Percentiles rank a stretch among this genome's conserved stretches.
Evolutionary conservation across 2,113 vertebrate genomes (phyloP).

Genomic region (Lasiurus cinereus): DNA sequence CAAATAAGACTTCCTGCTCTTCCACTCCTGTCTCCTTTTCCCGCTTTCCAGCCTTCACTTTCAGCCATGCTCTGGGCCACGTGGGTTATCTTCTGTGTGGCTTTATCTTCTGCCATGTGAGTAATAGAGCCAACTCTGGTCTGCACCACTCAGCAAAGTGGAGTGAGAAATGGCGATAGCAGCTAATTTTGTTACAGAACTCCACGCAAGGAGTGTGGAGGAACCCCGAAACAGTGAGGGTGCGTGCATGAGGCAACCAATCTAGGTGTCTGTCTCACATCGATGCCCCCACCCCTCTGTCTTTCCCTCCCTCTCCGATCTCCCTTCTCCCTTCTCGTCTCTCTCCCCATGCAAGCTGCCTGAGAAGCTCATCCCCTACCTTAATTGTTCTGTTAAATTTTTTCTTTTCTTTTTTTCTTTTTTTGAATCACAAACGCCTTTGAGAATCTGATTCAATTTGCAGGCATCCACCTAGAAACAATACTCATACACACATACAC

Average conservation of each 20-base stretch:
- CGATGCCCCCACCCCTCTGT: too few species aligned
- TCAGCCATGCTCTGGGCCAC: not conserved
- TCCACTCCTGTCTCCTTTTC: not conserved
- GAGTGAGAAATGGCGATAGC: not conserved
- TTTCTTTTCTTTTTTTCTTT: not conserved
- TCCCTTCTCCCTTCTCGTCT: too few species aligned
- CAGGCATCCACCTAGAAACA: slow-evolving; percentile 19
- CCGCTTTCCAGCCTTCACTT: not conserved
- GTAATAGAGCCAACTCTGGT: not conserved
- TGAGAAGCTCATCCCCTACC: not conserved
- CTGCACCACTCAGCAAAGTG: not conserved
- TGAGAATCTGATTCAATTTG: slow-evolving; percentile 36
- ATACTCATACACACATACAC: not conserved
- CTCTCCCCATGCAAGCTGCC: not conserved
- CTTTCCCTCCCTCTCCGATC: too few species aligned
- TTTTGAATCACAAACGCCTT: not conserved
- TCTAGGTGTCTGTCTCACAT: too few species aligned
- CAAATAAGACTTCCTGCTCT: not conserved
- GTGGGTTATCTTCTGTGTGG: not conserved
- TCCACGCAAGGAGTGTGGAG: not conserved
- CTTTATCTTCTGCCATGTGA: slow-evolving; percentile 9
- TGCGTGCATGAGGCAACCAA: too few species aligned
- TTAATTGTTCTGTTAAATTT: not conserved
- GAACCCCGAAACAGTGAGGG: not conserved
- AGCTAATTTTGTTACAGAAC: slow-evolving; percentile 5